Evolutionary conservation across 92 coral and sea anemone genomes (phyloP).

Genomic region (Palythoa grandiflora): DNA sequence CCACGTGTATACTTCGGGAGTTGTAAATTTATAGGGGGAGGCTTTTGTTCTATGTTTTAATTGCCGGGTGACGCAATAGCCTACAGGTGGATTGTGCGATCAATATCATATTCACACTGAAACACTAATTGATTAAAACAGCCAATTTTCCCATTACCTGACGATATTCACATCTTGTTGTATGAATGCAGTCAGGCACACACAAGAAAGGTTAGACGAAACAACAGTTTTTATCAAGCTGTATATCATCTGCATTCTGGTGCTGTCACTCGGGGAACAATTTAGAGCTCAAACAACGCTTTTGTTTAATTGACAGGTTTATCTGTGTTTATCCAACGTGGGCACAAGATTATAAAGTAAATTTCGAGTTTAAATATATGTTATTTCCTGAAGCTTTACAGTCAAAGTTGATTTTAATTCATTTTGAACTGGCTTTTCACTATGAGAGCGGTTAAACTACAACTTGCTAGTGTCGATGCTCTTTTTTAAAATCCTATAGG

Average conservation of each 20-base stretch:
- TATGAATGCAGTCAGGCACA: background rate
- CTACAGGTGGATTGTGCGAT: slow-evolving; percentile 13
- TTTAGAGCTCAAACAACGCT: background rate
- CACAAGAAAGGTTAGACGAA: background rate
- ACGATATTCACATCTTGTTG: no score
- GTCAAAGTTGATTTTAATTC: no score
- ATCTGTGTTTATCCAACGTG: background rate
- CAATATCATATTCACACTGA: slow-evolving; percentile 17
- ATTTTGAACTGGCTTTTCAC: no score
- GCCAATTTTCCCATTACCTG: background rate
- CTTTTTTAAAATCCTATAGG: background rate
- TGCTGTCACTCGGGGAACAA: slow-evolving; percentile 7
- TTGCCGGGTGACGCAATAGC: slow-evolving; percentile 4
- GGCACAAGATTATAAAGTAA: background rate
- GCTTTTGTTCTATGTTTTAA: slow-evolving; percentile 31
- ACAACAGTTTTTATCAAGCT: background rate
- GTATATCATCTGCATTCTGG: background rate
- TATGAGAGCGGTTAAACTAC: background rate
- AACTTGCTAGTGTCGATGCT: background rate
- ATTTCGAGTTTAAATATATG: no score
- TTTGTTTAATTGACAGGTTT: background rate
- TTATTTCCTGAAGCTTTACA: no score
- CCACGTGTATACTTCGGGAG: slow-evolving; percentile 11
- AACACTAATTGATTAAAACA: background rate
- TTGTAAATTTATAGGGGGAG: no score